These are phyloP conservation scores for Lepidotrigona ventralis DNA, from an alignment of 1,140 invertebrate species.

Conservation along the genomic window DNA sequence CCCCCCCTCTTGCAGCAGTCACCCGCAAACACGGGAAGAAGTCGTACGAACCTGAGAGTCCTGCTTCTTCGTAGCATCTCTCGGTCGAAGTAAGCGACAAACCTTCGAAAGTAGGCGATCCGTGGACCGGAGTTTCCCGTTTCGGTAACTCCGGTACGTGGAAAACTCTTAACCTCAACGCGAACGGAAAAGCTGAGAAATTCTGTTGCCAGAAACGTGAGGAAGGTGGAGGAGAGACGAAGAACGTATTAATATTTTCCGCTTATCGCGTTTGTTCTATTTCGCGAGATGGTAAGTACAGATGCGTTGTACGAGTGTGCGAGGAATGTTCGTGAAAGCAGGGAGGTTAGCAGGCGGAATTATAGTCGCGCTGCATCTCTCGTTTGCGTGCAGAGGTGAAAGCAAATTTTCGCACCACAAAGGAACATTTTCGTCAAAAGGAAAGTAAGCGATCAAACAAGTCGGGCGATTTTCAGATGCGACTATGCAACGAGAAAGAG, in stretches of 20 bases:
- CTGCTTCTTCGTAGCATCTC: not conserved
- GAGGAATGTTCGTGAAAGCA: not conserved
- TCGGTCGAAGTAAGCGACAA: not conserved
- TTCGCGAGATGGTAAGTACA: not conserved
- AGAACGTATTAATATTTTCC: not conserved
- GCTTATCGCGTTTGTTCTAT: not conserved
- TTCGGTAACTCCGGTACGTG: not conserved
- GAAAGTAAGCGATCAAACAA: slow-evolving; percentile 64
- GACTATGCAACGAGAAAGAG: slow-evolving; percentile 2
- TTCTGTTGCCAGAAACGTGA: not conserved
- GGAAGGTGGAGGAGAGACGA: not conserved
- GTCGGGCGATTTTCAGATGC: slow-evolving; percentile 37
- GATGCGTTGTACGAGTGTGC: too few relatives aligned
- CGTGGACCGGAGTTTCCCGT: not conserved
- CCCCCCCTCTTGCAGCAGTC: slow-evolving; percentile 11
- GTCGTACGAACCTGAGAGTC: not conserved
- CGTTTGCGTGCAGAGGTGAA: not conserved
- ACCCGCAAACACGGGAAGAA: slow-evolving; percentile 22
- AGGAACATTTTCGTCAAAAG: slow-evolving; percentile 58
- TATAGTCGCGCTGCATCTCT: not conserved
- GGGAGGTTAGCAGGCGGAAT: not conserved
- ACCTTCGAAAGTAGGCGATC: slow-evolving; percentile 29
- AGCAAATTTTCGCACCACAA: slow-evolving; percentile 43
- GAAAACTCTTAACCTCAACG: not conserved
- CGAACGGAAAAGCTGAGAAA: not conserved